Evolutionary conservation across 2,113 vertebrate species (phyloP).

Genomic region (Lepidothrix coronata): DNA sequence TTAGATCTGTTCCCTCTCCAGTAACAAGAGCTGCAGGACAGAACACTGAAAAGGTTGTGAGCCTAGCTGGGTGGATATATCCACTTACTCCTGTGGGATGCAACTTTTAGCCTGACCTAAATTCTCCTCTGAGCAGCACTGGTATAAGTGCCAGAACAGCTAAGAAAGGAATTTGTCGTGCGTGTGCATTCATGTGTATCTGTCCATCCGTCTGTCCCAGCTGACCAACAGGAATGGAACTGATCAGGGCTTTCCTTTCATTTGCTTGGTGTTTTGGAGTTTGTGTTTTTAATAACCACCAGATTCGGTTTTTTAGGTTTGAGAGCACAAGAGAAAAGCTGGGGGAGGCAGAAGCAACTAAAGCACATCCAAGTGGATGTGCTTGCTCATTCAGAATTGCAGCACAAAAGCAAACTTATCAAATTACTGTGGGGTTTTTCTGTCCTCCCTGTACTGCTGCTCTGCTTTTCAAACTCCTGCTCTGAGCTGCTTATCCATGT

Average conservation of each 20-base stretch:
- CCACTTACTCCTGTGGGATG: background rate
- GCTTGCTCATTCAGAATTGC: background rate
- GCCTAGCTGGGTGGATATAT: background rate
- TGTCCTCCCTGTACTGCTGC: background rate
- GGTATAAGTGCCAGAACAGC: background rate
- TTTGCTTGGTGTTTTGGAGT: background rate
- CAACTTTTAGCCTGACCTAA: conserved; percentile 7
- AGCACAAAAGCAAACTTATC: background rate
- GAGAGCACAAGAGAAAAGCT: background rate
- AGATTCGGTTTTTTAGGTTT: background rate
- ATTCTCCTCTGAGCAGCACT: background rate
- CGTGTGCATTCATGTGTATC: background rate
- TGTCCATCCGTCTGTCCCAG: background rate
- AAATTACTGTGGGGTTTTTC: background rate
- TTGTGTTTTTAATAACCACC: background rate
- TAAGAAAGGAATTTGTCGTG: background rate
- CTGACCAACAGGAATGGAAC: background rate
- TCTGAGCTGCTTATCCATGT: background rate
- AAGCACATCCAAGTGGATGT: background rate
- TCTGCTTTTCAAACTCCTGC: background rate
- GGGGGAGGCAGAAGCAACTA: background rate
- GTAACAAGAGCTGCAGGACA: background rate
- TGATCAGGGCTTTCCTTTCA: background rate
- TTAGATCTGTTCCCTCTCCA: background rate
- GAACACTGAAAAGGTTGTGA: background rate